Evolutionary conservation across 2,797 vertebrate genomes (phyloP), one percentile per base, ranked within the genome.

Genomic region (Delichon dasypus): DNA sequence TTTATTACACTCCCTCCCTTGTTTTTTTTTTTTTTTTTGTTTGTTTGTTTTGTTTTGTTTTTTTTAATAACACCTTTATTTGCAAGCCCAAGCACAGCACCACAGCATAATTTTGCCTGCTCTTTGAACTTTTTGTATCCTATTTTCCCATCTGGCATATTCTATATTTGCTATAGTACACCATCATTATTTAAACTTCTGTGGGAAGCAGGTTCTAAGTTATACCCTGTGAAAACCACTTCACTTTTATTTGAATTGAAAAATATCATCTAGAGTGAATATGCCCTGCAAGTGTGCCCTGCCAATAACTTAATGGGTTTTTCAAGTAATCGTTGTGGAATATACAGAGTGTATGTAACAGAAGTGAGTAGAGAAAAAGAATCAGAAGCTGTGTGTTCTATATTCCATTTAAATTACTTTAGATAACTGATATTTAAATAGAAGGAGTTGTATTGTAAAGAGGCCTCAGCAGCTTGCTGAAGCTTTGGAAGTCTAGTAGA

Each of bases 381-480:
- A 62, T 26, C 14, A 73, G 47, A 68, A 58, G 7, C 10, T 30
- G 3, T 57, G 50, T 64, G 73, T 78, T 57, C 25, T 71, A 21
- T 15, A 23, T 53, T 89, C 38, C 19, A 47, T 92, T 48, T 61
- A 89, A 78, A 72, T n/a, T 11, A 64, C 1, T 0, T 45, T 62
- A 64, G 40, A 40, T 38, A 29, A 16, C 4, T 84, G 30, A 54
- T 70, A 81, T 88, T 93, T 93, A 83, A 96, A 94, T 34, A 71
- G 48, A 82, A 85, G n/a, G 30, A 23, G 30, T n/a, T 95, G 88
- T 67, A 60, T 45, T 84, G 40, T 44, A 44, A 57, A 30, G 90
- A 88, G 78, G 77, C 77, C 44, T 92, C 92, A 84, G 55, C 75
- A 93, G 77, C 68, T 89, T 89, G 48, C 82, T 93, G 45, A 70